Evolutionary conservation across 2,797 vertebrate genomes (phyloP).

Genomic region (Anas capensis): DNA sequence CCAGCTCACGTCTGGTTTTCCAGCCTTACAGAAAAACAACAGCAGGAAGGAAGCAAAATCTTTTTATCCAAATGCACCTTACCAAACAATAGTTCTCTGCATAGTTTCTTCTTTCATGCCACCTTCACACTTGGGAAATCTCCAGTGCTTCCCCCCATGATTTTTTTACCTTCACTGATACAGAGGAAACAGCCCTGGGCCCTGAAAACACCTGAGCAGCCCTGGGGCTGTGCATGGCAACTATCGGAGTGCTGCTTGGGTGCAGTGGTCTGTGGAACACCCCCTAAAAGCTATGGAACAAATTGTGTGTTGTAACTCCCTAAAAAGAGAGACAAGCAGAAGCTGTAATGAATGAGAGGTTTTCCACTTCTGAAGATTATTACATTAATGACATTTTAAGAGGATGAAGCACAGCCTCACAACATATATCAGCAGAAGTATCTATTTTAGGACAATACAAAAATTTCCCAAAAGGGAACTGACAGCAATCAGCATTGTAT

Average conservation of each 20-base stretch:
- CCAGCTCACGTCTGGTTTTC: not conserved
- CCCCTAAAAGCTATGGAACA: not conserved
- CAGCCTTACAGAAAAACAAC: not conserved
- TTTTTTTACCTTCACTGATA: not conserved
- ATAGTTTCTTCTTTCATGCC: not conserved
- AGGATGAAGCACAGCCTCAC: not conserved
- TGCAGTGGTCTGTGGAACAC: not conserved
- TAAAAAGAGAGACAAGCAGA: not conserved
- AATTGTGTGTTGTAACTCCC: not conserved
- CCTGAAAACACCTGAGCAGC: not conserved
- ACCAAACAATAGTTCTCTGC: not conserved
- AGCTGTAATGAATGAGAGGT: not conserved
- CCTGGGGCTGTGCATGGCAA: not conserved
- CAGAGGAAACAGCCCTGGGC: not conserved
- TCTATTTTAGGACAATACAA: not conserved
- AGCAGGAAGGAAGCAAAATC: not conserved
- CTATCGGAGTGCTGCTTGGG: not conserved
- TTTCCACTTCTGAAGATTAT: not conserved
- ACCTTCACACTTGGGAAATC: not conserved
- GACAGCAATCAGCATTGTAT: not conserved
- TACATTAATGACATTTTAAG: not conserved
- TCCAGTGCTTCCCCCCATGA: not conserved
- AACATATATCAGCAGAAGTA: not conserved
- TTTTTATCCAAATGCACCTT: not conserved
- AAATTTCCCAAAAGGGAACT: slow-evolving; percentile 3